Conservation (phyloP, 2,113 vertebrate species). For the Zosterops lateralis region DNA sequence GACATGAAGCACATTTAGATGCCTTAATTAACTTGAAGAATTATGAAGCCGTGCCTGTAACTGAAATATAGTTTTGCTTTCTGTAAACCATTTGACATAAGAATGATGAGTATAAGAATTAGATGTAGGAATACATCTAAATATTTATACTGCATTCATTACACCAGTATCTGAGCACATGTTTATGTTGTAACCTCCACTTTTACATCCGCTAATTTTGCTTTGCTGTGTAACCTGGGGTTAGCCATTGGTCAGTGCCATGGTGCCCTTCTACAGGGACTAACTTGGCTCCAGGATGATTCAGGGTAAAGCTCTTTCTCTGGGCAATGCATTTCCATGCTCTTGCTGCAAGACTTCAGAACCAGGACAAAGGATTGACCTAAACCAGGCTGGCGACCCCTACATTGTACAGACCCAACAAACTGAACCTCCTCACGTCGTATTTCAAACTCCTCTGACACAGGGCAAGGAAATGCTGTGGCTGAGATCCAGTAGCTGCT, state of each 20-base stretch:
- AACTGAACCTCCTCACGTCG: accelerated
- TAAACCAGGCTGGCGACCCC: not conserved
- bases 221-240: not conserved
- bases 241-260: not conserved
- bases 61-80: not conserved
- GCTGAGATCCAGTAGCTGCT: not conserved
- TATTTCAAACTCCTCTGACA: not conserved
- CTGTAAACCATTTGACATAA: slow-evolving; percentile 40
- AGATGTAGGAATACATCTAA: slow-evolving; percentile 41
- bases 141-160: not conserved
- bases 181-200: not conserved
- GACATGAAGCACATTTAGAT: not conserved
- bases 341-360: not conserved
- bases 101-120: slow-evolving; percentile 22
- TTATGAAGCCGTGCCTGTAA: not conserved
- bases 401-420: not conserved
- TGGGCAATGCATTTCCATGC: not conserved
- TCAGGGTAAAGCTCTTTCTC: not conserved
- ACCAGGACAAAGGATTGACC: not conserved
- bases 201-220: not conserved
- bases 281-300: accelerated
- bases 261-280: not conserved
- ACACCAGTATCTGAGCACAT: not conserved
- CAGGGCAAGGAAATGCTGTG: not conserved
- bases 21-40: slow-evolving; percentile 22